Percentiles rank a stretch among this genome's conserved stretches.
These are phyloP conservation scores for Typhlomys cinereus DNA, from an alignment of 2,113 vertebrate species.

Conservation along the genomic window DNA sequence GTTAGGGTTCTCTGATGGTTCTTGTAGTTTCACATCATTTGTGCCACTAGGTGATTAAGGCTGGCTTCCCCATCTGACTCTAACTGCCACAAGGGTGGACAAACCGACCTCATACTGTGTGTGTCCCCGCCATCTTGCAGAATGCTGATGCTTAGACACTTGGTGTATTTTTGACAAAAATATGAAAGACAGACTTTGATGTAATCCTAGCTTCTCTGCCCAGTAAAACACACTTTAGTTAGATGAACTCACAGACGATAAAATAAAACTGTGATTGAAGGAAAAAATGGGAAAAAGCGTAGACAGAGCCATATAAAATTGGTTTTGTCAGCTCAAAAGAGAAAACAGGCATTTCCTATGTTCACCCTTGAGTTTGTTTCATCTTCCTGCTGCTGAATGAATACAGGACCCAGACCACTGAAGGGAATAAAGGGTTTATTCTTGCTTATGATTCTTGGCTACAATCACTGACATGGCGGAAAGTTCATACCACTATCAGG, in stretches of 20 bases:
- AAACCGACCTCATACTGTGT: neutral
- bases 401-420: too few species aligned
- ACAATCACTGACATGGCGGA: too few species aligned
- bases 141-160: neutral
- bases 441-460: too few species aligned
- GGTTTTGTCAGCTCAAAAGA: neutral
- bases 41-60: constrained; percentile 32
- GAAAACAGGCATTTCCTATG: neutral
- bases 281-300: neutral
- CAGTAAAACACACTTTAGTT: neutral
- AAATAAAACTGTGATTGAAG: neutral
- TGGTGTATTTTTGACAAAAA: neutral
- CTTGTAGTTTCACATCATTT: constrained; percentile 26
- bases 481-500: too few species aligned
- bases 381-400: neutral
- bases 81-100: neutral
- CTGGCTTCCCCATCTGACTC: neutral
- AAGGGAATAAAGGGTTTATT: too few species aligned
- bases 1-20: constrained; percentile 19
- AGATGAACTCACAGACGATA: constrained; percentile 7
- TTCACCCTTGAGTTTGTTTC: neutral
- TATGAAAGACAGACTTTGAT: constrained; percentile 16
- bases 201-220: neutral
- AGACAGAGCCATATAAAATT: neutral
- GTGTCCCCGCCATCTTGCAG: neutral